Evolutionary conservation across 2,797 vertebrate genomes (phyloP), one percentile per base, ranked within the genome.

Genomic region (Crocidura indochinensis): DNA sequence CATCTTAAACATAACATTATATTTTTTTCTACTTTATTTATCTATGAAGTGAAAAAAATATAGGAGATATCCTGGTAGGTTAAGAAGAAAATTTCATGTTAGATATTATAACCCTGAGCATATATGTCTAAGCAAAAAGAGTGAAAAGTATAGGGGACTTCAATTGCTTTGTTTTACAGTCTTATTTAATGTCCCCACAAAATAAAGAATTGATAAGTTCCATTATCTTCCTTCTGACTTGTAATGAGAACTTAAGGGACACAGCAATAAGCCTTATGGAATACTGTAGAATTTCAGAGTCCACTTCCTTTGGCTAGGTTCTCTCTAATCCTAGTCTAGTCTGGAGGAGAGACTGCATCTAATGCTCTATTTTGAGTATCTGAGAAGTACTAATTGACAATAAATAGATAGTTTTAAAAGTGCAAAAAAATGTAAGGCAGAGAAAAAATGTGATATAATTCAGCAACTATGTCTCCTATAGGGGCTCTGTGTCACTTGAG

Each of bases 101-200:
- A 14, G 12, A 10, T 2, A 3, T 19, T 11, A 3, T 10, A 49
- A 27, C 46, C 2, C 9, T 14, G 9, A 24, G 0, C 10, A 15
- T 46, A 27, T 38, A 19, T 29, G 10, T 29, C 38, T 51, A 49
- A 38, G 24, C 6, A 1, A 9, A 31, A 44, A 46, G 22, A 31
- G 26, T 53, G 19, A 29, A 4, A 64, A 4, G 20, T 4, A n/a
- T n/a, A 1, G 20, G 12, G 10, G 24, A 53, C 27, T 78, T 71
- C 9, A 10, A 4, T 64, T 62, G 14, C 51, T 71, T 49, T 29
- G 11, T 17, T 62, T 51, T 24, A n/a, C n/a, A 84, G 2, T 44
- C 49, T 71, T 38, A 74, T 38, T 47, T 62, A 75, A 71, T 56
- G 22, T 24, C 51, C 56, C 49, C 69, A 26, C 27, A 9, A 65